These are phyloP conservation scores for Poecilia velifera DNA, from an alignment of 2,797 vertebrate species.

Conservation along the genomic window DNA sequence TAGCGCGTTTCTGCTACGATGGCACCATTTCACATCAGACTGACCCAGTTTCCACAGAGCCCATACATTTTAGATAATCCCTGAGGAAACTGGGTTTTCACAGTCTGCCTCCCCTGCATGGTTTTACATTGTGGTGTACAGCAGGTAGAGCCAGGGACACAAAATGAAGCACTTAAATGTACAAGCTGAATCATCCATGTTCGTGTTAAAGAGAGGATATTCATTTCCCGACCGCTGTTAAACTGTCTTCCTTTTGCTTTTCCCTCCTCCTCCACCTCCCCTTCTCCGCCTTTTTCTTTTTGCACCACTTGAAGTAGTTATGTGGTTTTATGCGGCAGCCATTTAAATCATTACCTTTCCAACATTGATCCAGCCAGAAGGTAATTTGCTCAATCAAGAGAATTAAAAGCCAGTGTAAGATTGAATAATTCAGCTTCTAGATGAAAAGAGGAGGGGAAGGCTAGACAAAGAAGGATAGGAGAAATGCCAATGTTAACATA, in stretches of 20 bases:
- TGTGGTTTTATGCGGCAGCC: conserved; percentile 72
- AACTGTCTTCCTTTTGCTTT: conserved; percentile 53
- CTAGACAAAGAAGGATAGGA: conserved; percentile 39
- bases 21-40: conserved; percentile 73
- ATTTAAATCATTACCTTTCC: conserved; percentile 81
- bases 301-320: conserved; percentile 65
- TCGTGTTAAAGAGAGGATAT: conserved; percentile 72
- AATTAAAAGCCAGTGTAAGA: conserved; percentile 78
- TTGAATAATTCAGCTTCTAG: conserved; percentile 76
- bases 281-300: conserved; percentile 35
- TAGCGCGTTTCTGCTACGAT: conserved; percentile 67
- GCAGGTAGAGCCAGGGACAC: conserved; percentile 62
- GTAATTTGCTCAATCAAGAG: conserved; percentile 81
- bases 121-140: conserved; percentile 55
- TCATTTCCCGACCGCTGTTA: conserved; percentile 62
- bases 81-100: conserved; percentile 63
- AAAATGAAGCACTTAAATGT: conserved; percentile 71
- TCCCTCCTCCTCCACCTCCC: conserved; percentile 25
- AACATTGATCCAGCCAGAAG: conserved; percentile 78
- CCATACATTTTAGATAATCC: conserved; percentile 78
- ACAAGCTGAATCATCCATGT: conserved; percentile 74
- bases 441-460: conserved; percentile 69
- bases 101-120: conserved; percentile 56
- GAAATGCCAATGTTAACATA: conserved; percentile 60
- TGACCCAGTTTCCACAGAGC: conserved; percentile 76